These are phyloP conservation scores for Clavelina lepadiformis DNA, from an alignment of 23 tunicate genomes.

Conservation along the genomic window DNA sequence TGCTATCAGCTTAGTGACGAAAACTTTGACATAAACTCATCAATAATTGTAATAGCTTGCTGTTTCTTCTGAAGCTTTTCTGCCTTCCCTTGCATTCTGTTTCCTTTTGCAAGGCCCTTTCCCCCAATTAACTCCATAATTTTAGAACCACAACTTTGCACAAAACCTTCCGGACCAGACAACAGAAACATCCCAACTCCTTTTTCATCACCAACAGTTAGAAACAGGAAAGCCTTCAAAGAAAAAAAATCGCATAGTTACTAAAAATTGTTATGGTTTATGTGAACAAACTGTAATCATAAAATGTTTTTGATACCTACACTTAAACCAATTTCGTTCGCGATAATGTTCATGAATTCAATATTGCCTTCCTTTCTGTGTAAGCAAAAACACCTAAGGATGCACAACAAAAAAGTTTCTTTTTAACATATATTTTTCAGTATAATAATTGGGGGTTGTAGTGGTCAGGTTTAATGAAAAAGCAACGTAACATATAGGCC, in stretches of 20 bases:
- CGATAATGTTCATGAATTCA: slow-evolving; percentile 91
- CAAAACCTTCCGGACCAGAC: slow-evolving; percentile 31
- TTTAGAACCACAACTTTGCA: slow-evolving; percentile 24
- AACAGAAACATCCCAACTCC: slow-evolving; percentile 68
- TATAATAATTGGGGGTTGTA: too few relatives aligned
- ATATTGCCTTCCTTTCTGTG: slow-evolving; percentile 80
- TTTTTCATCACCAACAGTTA: slow-evolving; percentile 83
- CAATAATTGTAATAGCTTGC: slow-evolving; percentile 25
- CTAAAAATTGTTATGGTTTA: not conserved
- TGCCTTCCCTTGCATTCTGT: slow-evolving; percentile 92
- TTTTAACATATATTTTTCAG: too few relatives aligned
- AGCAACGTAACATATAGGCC: too few relatives aligned
- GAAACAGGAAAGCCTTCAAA: slow-evolving; percentile 35
- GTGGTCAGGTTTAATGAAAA: too few relatives aligned
- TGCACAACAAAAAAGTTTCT: too few relatives aligned
- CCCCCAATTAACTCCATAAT: slow-evolving; percentile 40
- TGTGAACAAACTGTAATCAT: not conserved
- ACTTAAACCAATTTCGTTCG: slow-evolving; percentile 34
- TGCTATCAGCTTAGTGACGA: too few relatives aligned
- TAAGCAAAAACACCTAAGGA: slow-evolving; percentile 22
- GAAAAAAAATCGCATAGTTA: not conserved
- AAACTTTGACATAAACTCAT: slow-evolving; percentile 53
- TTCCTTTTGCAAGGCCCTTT: slow-evolving; percentile 52
- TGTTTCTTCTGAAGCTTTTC: slow-evolving; percentile 42
- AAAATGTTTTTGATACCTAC: not conserved